A percentile compares a stretch with the other conserved stretches of the same genome.
Evolutionary conservation across 2,888 invertebrate genomes (phyloP).

Genomic region (Alloscopus bannaensis): DNA sequence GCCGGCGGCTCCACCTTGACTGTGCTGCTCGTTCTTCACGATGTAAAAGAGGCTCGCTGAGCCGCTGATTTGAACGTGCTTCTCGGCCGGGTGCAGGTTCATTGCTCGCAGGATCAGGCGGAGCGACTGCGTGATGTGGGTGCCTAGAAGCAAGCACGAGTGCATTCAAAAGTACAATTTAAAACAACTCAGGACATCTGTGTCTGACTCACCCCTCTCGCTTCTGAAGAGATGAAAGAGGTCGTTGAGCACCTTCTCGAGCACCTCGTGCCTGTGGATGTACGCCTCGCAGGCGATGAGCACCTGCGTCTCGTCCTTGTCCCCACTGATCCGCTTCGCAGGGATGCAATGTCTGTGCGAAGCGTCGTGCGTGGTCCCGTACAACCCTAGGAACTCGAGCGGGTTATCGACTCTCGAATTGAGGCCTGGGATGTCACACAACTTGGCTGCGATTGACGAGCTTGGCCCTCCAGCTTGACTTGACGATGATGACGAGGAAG

Average conservation of each 20-base stretch:
- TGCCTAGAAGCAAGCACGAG: slow-evolving; percentile 41
- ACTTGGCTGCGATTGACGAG: not conserved
- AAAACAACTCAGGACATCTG: not conserved
- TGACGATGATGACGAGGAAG: slow-evolving; percentile 3
- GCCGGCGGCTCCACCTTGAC: slow-evolving; percentile 80
- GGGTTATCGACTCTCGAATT: slow-evolving; percentile 85
- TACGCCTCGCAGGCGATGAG: slow-evolving; percentile 88
- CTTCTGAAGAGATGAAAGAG: slow-evolving; percentile 91
- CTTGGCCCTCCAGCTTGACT: not conserved
- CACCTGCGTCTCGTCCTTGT: slow-evolving; percentile 93
- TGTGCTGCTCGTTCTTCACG: slow-evolving; percentile 88
- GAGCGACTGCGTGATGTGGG: slow-evolving; percentile 82
- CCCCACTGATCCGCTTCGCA: slow-evolving; percentile 86
- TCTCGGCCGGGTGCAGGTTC: slow-evolving; percentile 89
- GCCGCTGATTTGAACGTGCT: slow-evolving; percentile 89
- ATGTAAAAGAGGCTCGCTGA: slow-evolving; percentile 96
- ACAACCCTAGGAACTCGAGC: slow-evolving; percentile 92
- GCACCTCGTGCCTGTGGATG: slow-evolving; percentile 88
- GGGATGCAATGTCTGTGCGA: slow-evolving; percentile 83
- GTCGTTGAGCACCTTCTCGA: slow-evolving; percentile 91
- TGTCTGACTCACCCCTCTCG: slow-evolving; percentile 82
- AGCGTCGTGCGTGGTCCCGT: slow-evolving; percentile 92
- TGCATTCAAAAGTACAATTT: not conserved
- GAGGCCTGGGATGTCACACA: slow-evolving; percentile 90
- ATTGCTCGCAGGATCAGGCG: slow-evolving; percentile 91